Conservation (phyloP, 2,888 invertebrate species). For the Heteropelma amictum region DNA sequence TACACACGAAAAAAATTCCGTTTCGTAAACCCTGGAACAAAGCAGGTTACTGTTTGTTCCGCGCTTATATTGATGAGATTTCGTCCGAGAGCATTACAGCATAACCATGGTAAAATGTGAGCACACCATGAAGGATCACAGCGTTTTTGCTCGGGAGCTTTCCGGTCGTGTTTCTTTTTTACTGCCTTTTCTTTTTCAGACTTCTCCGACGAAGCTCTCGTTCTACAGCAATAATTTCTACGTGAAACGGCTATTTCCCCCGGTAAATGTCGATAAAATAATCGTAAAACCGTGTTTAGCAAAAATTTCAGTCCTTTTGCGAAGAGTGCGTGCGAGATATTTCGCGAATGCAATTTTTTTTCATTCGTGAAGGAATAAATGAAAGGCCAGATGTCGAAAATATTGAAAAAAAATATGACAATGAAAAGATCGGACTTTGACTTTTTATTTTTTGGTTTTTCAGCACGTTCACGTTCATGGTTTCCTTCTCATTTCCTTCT, state of each 20-base stretch:
- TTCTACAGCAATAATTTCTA: constrained; percentile 15
- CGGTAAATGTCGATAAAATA: constrained; percentile 29
- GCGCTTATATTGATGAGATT: constrained; percentile 41
- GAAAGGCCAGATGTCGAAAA: too few relatives aligned
- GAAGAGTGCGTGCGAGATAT: too few relatives aligned
- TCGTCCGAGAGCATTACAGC: constrained; percentile 42
- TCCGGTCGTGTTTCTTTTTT: constrained; percentile 71
- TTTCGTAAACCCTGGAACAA: constrained; percentile 56
- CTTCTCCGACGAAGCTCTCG: constrained; percentile 5
- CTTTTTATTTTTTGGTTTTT: too few relatives aligned
- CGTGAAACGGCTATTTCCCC: constrained; percentile 12
- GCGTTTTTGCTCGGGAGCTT: constrained; percentile 66
- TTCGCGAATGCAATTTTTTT: too few relatives aligned
- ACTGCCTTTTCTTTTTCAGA: constrained; percentile 26
- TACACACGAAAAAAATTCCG: constrained; percentile 18
- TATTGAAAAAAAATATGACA: too few relatives aligned
- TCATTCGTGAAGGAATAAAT: too few relatives aligned
- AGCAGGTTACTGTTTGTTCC: constrained; percentile 59
- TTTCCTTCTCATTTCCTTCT: too few relatives aligned
- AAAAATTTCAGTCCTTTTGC: too few relatives aligned
- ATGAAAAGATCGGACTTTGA: too few relatives aligned
- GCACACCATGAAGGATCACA: too few relatives aligned
- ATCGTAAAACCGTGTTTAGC: constrained; percentile 39
- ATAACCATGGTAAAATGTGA: too few relatives aligned
- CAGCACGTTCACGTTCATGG: too few relatives aligned